Evolutionary conservation across 2,113 vertebrate species (phyloP).

Genomic region (Bos indicus): DNA sequence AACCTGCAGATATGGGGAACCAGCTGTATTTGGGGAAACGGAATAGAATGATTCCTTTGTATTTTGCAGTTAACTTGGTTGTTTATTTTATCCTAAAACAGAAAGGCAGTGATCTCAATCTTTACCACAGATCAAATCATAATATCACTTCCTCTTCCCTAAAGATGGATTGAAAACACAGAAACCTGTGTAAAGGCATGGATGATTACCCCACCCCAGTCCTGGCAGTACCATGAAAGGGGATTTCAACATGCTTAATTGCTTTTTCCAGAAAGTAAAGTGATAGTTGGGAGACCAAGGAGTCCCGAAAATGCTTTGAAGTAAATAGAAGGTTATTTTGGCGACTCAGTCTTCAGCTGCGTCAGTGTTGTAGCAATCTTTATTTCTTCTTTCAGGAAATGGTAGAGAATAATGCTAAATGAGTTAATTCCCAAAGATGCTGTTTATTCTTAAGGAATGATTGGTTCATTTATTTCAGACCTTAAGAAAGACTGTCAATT

Average conservation of each 20-base stretch:
- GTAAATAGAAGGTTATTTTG: not conserved
- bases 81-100: not conserved
- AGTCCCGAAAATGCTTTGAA: not conserved
- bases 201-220: not conserved
- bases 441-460: not conserved
- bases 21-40: not conserved
- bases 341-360: not conserved
- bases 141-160: not conserved
- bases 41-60: not conserved
- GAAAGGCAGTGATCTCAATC: not conserved
- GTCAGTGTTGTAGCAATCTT: not conserved
- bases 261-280: not conserved
- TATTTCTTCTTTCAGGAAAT: constrained; percentile 23
- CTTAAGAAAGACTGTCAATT: not conserved
- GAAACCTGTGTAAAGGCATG: not conserved
- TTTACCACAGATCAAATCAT: not conserved
- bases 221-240: not conserved
- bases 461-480: constrained; percentile 5
- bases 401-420: not conserved
- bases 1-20: not conserved
- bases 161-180: not conserved
- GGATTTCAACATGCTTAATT: not conserved
- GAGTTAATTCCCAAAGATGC: not conserved
- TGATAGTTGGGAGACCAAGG: not conserved
- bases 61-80: constrained; percentile 15